Evolutionary conservation across 1,140 invertebrate genomes (phyloP), one percentile per base, ranked within the genome.

Genomic region (Argopecten irradians): DNA sequence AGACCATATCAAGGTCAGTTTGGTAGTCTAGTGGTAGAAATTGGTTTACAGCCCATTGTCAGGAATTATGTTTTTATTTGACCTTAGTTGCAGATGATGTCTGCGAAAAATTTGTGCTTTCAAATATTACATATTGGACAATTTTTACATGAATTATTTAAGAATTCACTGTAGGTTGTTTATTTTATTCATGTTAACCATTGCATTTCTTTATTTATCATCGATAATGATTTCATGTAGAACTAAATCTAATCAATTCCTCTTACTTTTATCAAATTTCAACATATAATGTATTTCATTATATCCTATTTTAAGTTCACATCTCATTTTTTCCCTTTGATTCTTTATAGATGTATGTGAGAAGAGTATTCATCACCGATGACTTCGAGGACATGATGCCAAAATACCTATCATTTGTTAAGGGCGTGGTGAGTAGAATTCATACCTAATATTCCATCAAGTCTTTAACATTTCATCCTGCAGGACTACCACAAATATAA

Each of bases 301-400:
- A 8, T 39, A 39, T 8, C 5, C 13, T 39, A 39, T 39, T 39
- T 39, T 39, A 13, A 39, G n/a, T n/a, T n/a, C n/a, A n/a, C n/a
- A n/a, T n/a, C 36, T 39, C 5, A 39, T 39, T 36, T 87, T 84
- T 33, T 19, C 35, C 28, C 86, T 84, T 0, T 84, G 16, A 39
- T 39, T 8, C 36, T 36, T 93, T 93, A 39, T 91, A 97, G 96
- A 96, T 99, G 43, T 99, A 98, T 94, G 99, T 99, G 19, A 97
- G 99, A 91, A 96, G 99, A 89, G 99, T 99, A 22, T 99, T 99
- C 95, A 99, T 99, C 95, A 99, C 99, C 22, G 99, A 99, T 93
- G 98, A 99, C 96, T 99, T 99, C 96, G 98, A 98, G 94, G 99
- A 99, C 94, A 98, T 99, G 97, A 98, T 99, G 97, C 99, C 99